Percentiles rank a stretch among this genome's conserved stretches.
Evolutionary conservation across 2,113 vertebrate species (phyloP).

Genomic region (Rhea pennata): DNA sequence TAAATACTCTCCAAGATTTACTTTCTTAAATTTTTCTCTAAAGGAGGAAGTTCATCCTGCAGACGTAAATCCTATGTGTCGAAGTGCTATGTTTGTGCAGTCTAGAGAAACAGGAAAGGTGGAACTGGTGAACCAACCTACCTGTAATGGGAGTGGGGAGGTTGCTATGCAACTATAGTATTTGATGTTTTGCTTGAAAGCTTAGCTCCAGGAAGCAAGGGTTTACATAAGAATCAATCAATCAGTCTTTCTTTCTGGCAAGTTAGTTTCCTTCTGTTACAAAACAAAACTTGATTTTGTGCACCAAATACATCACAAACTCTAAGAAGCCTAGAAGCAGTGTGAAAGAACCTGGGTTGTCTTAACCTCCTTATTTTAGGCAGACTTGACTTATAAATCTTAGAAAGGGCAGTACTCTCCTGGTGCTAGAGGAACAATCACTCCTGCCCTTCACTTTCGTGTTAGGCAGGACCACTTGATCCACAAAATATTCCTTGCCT

Average conservation of each 20-base stretch:
- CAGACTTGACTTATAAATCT: background rate
- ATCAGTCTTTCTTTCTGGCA: background rate
- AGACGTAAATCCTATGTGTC: background rate
- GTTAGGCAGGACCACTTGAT: background rate
- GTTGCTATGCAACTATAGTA: slow-evolving; percentile 47
- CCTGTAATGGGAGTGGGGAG: slow-evolving; percentile 34
- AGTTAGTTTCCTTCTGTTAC: slow-evolving; percentile 7
- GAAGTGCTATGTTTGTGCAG: slow-evolving; percentile 12
- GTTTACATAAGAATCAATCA: slow-evolving; percentile 39
- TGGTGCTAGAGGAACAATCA: background rate
- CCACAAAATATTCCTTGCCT: background rate
- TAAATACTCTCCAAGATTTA: background rate
- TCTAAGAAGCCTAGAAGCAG: background rate
- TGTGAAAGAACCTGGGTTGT: background rate
- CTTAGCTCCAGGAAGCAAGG: slow-evolving; percentile 51
- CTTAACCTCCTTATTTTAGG: background rate
- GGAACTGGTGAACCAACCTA: background rate
- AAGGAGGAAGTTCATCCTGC: background rate
- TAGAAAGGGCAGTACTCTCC: background rate
- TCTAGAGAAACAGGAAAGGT: slow-evolving; percentile 54
- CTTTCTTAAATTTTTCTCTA: background rate
- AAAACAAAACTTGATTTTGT: slow-evolving; percentile 7
- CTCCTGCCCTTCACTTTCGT: background rate
- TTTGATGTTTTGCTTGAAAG: slow-evolving; percentile 57
- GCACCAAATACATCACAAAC: background rate